These are phyloP conservation scores for Prochilodus magdalenae DNA, from an alignment of 2,113 vertebrate genomes.

Conservation along the genomic window DNA sequence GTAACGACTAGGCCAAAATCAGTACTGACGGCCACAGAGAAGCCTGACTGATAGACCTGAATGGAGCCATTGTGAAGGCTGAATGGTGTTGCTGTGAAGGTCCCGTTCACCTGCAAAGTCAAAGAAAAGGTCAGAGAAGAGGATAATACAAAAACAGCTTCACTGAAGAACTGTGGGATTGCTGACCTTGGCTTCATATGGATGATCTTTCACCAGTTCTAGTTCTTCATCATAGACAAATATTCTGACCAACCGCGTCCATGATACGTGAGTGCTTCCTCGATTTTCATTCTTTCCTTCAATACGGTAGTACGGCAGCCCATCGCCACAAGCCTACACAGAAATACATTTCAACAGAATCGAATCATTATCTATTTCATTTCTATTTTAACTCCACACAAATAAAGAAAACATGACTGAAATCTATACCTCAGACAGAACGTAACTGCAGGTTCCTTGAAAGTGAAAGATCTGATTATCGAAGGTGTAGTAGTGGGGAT, in stretches of 20 bases:
- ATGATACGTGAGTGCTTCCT: slow-evolving; percentile 58
- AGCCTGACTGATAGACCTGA: slow-evolving; percentile 61
- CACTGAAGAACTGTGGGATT: no score
- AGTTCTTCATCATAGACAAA: slow-evolving; percentile 59
- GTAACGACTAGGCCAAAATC: slow-evolving; percentile 69
- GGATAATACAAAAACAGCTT: no score
- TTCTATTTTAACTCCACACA: neutral
- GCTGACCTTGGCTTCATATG: slow-evolving; percentile 61
- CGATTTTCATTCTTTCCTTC: slow-evolving; percentile 68
- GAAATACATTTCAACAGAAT: neutral
- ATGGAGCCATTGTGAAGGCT: slow-evolving; percentile 56
- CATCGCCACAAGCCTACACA: slow-evolving; percentile 51
- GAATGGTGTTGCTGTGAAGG: slow-evolving; percentile 58
- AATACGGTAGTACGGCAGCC: slow-evolving; percentile 56
- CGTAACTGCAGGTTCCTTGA: slow-evolving; percentile 66
- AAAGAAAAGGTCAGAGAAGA: neutral
- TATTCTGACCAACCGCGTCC: slow-evolving; percentile 63
- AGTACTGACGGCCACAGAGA: slow-evolving; percentile 60
- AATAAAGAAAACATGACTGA: neutral
- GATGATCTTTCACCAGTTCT: slow-evolving; percentile 56
- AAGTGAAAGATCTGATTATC: slow-evolving; percentile 62
- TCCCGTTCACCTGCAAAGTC: slow-evolving; percentile 64
- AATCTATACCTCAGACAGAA: slow-evolving; percentile 61
- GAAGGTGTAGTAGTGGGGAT: slow-evolving; percentile 73
- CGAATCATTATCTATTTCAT: no score